A percentile compares a stretch with the other conserved stretches of the same genome.
Conservation (phyloP, 2,113 vertebrate species). For the Lontra canadensis region DNA sequence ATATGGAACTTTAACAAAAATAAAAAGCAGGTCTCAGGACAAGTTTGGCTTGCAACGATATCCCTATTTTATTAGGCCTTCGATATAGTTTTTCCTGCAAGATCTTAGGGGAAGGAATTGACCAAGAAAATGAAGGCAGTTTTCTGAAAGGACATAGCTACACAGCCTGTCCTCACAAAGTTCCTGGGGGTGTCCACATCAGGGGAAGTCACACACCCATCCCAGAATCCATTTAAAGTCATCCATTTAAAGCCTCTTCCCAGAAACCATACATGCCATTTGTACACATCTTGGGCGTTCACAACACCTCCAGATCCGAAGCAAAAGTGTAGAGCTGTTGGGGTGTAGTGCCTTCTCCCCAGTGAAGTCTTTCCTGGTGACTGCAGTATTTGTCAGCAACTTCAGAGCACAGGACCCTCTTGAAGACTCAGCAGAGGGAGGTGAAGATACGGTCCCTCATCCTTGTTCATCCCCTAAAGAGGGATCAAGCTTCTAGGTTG, state of each 20-base stretch:
- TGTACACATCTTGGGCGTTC: not conserved
- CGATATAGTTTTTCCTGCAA: not conserved
- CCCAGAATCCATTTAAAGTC: not conserved
- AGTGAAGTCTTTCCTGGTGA: not conserved
- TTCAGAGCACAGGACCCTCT: not conserved
- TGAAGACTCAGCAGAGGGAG: not conserved
- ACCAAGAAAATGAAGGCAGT: not conserved
- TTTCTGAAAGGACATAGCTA: not conserved
- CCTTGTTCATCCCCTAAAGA: not conserved
- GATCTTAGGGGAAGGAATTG: not conserved
- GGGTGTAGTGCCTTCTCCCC: not conserved
- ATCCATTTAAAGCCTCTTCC: not conserved
- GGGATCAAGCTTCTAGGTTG: not conserved
- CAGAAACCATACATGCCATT: not conserved
- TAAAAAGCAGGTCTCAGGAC: not conserved
- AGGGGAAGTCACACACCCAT: not conserved
- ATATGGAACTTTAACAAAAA: not conserved
- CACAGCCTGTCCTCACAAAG: not conserved
- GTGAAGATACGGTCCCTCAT: fast-evolving
- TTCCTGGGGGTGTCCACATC: not conserved
- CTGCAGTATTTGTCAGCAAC: not conserved
- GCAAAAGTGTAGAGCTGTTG: not conserved
- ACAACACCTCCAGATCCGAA: not conserved
- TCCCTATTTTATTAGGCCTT: not conserved
- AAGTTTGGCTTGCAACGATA: not conserved